Conservation (phyloP, 1,140 invertebrate species). For the Drosophila ficusphila region DNA sequence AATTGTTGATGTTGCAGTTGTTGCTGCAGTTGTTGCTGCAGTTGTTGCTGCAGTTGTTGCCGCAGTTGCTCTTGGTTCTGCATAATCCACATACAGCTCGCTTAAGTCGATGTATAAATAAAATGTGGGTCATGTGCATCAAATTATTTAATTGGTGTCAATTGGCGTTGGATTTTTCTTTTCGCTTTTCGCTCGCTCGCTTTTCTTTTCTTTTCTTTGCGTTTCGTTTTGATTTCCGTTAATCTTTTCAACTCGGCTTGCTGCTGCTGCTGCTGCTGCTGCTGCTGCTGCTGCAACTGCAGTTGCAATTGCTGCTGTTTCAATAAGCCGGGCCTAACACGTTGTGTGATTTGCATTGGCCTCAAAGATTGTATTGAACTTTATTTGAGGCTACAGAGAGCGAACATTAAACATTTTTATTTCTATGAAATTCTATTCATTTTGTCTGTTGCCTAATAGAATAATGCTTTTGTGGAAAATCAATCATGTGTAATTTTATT, state of each 20-base stretch:
- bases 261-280: neutral
- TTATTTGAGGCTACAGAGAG: conserved; percentile 7
- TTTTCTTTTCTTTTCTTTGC: conserved; percentile 37
- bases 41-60: conserved; percentile 1
- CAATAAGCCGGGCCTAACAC: conserved; percentile 49
- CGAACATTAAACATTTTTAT: neutral
- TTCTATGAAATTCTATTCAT: too few species aligned
- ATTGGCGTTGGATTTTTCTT: conserved; percentile 61
- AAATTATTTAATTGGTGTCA: conserved; percentile 83
- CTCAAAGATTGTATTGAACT: conserved; percentile 17
- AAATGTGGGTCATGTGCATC: conserved; percentile 82
- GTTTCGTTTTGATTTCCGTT: conserved; percentile 35
- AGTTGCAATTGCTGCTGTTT: neutral
- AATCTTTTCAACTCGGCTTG: conserved; percentile 28
- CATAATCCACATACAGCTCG: conserved; percentile 23
- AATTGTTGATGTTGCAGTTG: conserved; percentile 29
- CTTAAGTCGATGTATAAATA: conserved; percentile 60
- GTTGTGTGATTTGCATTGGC: conserved; percentile 40
- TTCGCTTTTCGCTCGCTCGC: conserved; percentile 24
- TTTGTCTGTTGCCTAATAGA: too few species aligned
- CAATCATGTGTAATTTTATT: too few species aligned
- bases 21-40: neutral
- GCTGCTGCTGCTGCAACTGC: conserved; percentile 1
- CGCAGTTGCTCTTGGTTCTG: conserved; percentile 31
- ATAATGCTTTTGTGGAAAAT: too few species aligned